Evolutionary conservation across 2,113 vertebrate species (phyloP), one percentile per base, ranked within the genome.

Genomic region (Ifrita kowaldi): DNA sequence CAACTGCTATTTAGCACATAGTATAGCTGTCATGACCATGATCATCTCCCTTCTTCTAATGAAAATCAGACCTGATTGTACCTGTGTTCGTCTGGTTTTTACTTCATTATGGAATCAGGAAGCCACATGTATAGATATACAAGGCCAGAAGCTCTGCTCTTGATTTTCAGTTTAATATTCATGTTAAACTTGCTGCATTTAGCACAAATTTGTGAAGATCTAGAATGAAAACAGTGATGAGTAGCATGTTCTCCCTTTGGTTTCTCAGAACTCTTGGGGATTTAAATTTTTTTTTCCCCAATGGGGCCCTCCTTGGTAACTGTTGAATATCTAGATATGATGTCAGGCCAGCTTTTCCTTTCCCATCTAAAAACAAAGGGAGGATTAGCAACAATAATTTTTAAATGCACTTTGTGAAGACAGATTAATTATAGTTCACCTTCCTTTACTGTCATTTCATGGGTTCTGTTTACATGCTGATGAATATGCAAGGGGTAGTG

Each of bases 11-110:
- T 33, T 35, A 67, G 49, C 6, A 44, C 35, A 16, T 41, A 63
- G 46, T 24, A 14, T 2, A 79, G 53, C 35, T 63, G 46, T n/a
- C 42, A 71, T 56, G 44, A 71, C 7, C 56, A 49, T 6, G 9
- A 41, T 52, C 30, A 52, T 35, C 13, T 26, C 32, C 32, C 9
- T 53, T 49, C 32, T 70, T 68, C 37, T 37, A 53, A 46, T n/a
- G 79, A 80, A 73, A 90, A 56, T 8, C 16, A 89, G 55, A 63
- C 1, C 0, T 22, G 5, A 6, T 9, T n/a, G 3, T 39, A 79
- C 24, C 21, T 68, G 8, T 0, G 0, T 37, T n/a, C 28, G 2
- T 33, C 37, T 56, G 33, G 0, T 18, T 89, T 83, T 88, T 21
- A 79, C 27, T 73, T 60, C 2, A 1, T 49, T 49, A 24, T 13